Conservation (phyloP, 2,113 vertebrate genomes). For the Eulemur macaco region DNA sequence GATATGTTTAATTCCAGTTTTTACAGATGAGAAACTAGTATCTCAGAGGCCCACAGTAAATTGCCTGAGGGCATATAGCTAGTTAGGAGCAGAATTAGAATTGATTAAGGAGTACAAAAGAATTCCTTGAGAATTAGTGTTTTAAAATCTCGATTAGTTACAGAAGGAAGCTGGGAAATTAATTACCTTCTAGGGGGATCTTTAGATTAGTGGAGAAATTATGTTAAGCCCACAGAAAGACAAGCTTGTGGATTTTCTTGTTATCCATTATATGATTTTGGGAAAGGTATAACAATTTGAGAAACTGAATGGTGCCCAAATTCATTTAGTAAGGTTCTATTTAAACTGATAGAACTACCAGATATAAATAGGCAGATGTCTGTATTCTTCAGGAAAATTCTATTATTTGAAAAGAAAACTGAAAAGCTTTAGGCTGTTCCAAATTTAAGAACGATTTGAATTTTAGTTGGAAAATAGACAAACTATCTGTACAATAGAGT, state of each 20-base stretch:
- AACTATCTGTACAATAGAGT: neutral
- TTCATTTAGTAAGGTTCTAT: neutral
- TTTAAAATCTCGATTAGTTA: constrained; percentile 53
- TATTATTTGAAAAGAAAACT: neutral
- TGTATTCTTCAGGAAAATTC: constrained; percentile 1
- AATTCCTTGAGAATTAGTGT: constrained; percentile 56
- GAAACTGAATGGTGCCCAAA: neutral
- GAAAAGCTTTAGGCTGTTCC: neutral
- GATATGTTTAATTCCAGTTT: constrained; percentile 23
- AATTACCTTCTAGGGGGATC: constrained; percentile 51
- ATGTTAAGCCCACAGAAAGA: constrained; percentile 36
- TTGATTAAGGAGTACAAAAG: constrained; percentile 29
- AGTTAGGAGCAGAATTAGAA: constrained; percentile 28
- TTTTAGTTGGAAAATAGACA: constrained; percentile 2
- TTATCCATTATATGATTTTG: neutral
- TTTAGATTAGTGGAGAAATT: constrained; percentile 44
- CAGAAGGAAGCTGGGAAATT: constrained; percentile 38
- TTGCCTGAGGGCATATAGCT: neutral
- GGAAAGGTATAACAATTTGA: constrained; percentile 5
- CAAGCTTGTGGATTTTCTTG: constrained; percentile 38
- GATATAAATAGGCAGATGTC: neutral
- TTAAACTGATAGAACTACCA: neutral
- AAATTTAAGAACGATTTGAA: constrained; percentile 12
- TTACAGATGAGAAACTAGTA: constrained; percentile 16
- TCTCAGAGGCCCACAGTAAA: constrained; percentile 16